phyloP scores from a whole-genome alignment of 2,888 invertebrate species.

The Dendrolimus houi region DNA sequence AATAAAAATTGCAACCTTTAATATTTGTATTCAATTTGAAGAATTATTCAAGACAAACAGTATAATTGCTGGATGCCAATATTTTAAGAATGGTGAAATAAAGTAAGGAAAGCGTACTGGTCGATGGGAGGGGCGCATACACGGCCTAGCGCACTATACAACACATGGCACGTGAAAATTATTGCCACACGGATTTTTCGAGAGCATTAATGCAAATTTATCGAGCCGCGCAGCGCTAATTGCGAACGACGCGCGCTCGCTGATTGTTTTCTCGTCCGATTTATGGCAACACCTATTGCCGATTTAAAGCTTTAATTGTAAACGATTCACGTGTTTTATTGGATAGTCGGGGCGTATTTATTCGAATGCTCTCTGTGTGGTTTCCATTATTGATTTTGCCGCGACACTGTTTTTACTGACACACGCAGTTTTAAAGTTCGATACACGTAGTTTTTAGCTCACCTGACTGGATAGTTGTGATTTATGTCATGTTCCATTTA shows the following conservation, averaged over 20 bases:
- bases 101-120: constrained; percentile 43
- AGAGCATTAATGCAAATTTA: constrained; percentile 76
- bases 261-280: constrained; percentile 74
- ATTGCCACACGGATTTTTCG: constrained; percentile 73
- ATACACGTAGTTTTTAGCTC: constrained; percentile 17
- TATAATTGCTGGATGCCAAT: not conserved
- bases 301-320: constrained; percentile 77
- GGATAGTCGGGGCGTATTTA: constrained; percentile 72
- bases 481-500: not conserved
- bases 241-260: constrained; percentile 69
- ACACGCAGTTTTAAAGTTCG: constrained; percentile 39
- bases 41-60: not conserved
- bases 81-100: not conserved
- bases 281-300: constrained; percentile 77
- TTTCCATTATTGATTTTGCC: constrained; percentile 67
- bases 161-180: constrained; percentile 67
- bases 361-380: constrained; percentile 61
- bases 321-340: constrained; percentile 75
- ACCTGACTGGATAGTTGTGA: not conserved
- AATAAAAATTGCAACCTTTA: too few relatives aligned
- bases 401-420: constrained; percentile 34
- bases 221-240: constrained; percentile 73
- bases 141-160: constrained; percentile 38
- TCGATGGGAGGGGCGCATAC: constrained; percentile 18
- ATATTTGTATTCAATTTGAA: too few relatives aligned